Conservation (phyloP, 2,797 vertebrate genomes). For the Alectoris magna region DNA sequence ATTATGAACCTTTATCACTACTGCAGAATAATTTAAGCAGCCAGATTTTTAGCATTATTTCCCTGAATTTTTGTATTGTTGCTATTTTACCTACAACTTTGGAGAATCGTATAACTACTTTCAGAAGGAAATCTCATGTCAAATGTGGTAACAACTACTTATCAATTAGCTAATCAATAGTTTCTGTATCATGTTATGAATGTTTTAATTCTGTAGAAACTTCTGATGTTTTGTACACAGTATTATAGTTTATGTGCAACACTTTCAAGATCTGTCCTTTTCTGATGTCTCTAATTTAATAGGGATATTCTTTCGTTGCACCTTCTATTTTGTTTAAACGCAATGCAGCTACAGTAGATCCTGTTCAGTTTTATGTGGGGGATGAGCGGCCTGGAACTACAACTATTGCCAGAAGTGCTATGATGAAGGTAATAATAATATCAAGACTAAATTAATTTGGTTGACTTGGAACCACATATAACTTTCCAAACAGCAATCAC, state of each 20-base stretch:
- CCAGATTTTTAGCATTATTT: conserved; percentile 27
- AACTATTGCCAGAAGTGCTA: conserved; percentile 94
- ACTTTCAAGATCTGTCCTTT: background rate
- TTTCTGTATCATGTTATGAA: background rate
- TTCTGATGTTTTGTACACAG: background rate
- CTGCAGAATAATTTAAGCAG: background rate
- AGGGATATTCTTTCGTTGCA: conserved; percentile 99
- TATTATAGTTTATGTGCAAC: background rate
- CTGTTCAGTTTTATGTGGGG: conserved; percentile 87
- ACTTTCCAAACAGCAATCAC: conserved; percentile 2
- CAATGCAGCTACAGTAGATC: conserved; percentile 94
- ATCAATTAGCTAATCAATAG: background rate
- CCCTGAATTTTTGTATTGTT: background rate
- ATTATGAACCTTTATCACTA: background rate
- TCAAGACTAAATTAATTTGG: conserved; percentile 4
- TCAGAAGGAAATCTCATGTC: background rate
- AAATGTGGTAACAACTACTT: background rate
- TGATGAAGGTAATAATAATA: conserved; percentile 92
- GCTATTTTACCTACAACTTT: conserved; percentile 5
- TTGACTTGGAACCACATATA: background rate
- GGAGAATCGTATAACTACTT: conserved; percentile 46
- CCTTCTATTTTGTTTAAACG: conserved; percentile 99
- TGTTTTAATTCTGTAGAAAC: background rate
- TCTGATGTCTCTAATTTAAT: conserved; percentile 37
- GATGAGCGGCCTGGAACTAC: conserved; percentile 91